These are phyloP conservation scores for Ornithoptera alexandrae DNA, from an alignment of 2,888 invertebrate species.

Conservation along the genomic window DNA sequence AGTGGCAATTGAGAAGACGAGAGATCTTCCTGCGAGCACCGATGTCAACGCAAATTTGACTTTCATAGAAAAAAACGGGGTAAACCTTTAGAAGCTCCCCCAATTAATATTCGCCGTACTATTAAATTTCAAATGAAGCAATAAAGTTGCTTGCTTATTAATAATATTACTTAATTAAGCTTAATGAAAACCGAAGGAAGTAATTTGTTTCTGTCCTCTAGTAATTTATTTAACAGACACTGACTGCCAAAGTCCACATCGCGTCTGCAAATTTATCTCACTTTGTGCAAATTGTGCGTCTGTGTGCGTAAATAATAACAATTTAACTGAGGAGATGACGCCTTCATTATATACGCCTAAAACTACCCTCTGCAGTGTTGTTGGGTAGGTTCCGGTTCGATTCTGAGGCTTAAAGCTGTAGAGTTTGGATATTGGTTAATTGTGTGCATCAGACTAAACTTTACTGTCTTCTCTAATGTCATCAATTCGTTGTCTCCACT, in stretches of 20 bases:
- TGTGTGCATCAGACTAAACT: too few relatives aligned
- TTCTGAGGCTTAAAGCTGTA: too few relatives aligned
- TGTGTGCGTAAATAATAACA: constrained; percentile 18
- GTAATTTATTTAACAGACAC: constrained; percentile 19
- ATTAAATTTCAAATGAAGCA: constrained; percentile 3
- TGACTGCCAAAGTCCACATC: constrained; percentile 14
- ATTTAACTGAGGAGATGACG: constrained; percentile 14
- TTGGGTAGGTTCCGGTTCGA: too few relatives aligned
- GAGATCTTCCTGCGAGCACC: too few relatives aligned
- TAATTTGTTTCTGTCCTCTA: constrained; percentile 21
- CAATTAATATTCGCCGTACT: not conserved
- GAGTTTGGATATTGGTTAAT: too few relatives aligned
- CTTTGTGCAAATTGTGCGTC: constrained; percentile 17
- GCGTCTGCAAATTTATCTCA: constrained; percentile 18
- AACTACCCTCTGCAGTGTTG: not conserved
- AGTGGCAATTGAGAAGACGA: too few relatives aligned
- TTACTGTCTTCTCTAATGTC: too few relatives aligned
- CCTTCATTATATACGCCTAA: constrained; percentile 1
- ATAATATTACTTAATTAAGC: constrained; percentile 19
- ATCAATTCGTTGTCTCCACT: too few relatives aligned
- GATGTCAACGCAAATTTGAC: too few relatives aligned
- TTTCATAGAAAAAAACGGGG: too few relatives aligned
- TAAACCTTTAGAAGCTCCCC: too few relatives aligned
- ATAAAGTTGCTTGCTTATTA: constrained; percentile 9
- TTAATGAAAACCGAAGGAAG: constrained; percentile 22